A percentile compares a stretch with the other conserved stretches of the same genome.
phyloP scores from a whole-genome alignment of 2,113 vertebrate genomes.

The Chiloscyllium plagiosum region DNA sequence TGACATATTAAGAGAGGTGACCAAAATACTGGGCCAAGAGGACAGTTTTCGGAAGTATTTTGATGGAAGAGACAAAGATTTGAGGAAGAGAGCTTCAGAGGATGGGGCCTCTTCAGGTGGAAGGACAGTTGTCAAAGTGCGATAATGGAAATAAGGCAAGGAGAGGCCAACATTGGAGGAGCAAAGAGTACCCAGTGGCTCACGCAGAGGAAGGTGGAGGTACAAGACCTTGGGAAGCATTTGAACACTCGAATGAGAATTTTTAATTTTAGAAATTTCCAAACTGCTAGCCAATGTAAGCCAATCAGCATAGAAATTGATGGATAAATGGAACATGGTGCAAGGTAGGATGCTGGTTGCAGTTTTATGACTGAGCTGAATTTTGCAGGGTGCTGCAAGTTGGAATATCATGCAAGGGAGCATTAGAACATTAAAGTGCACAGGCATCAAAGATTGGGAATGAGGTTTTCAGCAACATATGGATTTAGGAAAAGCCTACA shows the following conservation, averaged over 20 bases:
- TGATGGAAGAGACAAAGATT: background rate
- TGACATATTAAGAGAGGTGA: background rate
- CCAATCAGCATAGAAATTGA: background rate
- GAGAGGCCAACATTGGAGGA: background rate
- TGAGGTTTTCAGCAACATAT: background rate
- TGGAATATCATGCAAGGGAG: background rate
- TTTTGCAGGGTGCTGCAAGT: background rate
- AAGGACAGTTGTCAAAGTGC: background rate
- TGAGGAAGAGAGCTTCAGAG: background rate
- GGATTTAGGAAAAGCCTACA: background rate
- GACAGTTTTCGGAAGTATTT: background rate
- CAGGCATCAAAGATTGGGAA: background rate
- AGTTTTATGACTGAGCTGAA: background rate
- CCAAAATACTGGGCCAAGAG: background rate
- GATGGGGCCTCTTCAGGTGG: background rate
- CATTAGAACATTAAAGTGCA: background rate
- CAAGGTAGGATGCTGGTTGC: background rate
- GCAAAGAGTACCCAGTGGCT: background rate
- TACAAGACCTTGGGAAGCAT: background rate
- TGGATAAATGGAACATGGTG: background rate
- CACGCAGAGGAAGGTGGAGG: background rate
- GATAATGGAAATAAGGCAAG: background rate
- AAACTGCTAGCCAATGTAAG: background rate
- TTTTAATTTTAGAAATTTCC: background rate
- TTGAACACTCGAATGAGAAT: background rate